Evolutionary conservation across 2,113 vertebrate species (phyloP).

Genomic region (Verasper variegatus): DNA sequence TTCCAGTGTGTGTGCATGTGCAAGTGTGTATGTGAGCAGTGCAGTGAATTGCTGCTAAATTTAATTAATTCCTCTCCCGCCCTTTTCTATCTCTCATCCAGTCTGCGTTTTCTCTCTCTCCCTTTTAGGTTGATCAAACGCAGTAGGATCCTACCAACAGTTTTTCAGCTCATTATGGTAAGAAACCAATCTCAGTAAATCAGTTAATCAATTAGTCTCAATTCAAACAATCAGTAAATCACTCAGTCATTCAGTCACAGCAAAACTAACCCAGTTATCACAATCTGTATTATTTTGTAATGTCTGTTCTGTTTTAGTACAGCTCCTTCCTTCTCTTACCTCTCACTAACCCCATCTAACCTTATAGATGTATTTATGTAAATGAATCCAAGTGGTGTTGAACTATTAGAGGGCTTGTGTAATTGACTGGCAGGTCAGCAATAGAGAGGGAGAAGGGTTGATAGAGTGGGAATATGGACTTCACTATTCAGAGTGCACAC

Average conservation of each 20-base stretch:
- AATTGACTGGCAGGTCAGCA: conserved; percentile 74
- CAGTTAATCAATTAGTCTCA: conserved; percentile 16
- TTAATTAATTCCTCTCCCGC: conserved; percentile 37
- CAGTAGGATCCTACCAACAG: conserved; percentile 51
- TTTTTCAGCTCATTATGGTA: conserved; percentile 73
- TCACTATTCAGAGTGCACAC: conserved; percentile 41
- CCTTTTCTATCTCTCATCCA: conserved; percentile 4
- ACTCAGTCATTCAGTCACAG: neutral
- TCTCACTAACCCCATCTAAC: conserved; percentile 25
- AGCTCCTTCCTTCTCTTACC: conserved; percentile 12
- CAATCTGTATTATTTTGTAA: conserved; percentile 6
- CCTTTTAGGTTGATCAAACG: conserved; percentile 63
- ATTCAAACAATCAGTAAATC: conserved; percentile 19
- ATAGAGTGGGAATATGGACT: conserved; percentile 66
- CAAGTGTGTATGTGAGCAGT: conserved; percentile 19
- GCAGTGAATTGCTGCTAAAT: conserved; percentile 36
- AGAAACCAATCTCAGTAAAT: conserved; percentile 44
- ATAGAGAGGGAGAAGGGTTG: conserved; percentile 55
- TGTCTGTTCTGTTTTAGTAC: conserved; percentile 18
- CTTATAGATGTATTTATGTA: conserved; percentile 60
- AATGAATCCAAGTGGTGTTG: conserved; percentile 61
- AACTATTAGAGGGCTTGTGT: conserved; percentile 65
- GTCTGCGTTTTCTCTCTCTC: conserved; percentile 33
- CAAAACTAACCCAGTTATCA: conserved; percentile 19
- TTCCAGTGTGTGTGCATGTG: conserved; percentile 6